These are phyloP conservation scores for Phocoena phocoena DNA, from an alignment of 2,113 vertebrate genomes.

Conservation along the genomic window DNA sequence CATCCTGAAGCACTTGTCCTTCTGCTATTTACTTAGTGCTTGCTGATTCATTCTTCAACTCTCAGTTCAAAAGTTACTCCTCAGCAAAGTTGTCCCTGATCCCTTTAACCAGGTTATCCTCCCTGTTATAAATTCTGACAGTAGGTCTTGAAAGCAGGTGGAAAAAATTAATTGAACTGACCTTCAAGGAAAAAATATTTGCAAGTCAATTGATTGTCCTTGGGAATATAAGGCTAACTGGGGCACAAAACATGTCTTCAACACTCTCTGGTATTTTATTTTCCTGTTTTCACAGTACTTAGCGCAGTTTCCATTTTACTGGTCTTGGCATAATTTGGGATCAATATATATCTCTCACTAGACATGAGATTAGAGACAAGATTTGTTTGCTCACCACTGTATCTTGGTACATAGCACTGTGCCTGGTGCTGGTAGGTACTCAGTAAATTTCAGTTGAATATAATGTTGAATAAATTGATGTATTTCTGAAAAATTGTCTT, in stretches of 20 bases:
- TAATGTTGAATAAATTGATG: not conserved
- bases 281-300: not conserved
- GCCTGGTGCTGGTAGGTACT: rapidly evolving
- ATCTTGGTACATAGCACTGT: not conserved
- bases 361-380: not conserved
- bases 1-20: not conserved
- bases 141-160: not conserved
- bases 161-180: not conserved
- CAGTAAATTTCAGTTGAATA: not conserved
- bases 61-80: not conserved
- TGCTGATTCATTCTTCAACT: not conserved
- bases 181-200: not conserved
- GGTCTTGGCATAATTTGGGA: not conserved
- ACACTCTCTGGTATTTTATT: not conserved
- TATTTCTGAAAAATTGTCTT: not conserved
- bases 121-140: not conserved
- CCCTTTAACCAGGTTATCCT: not conserved
- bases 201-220: not conserved
- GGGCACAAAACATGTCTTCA: not conserved
- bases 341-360: not conserved
- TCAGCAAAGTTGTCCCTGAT: not conserved
- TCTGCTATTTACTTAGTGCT: not conserved
- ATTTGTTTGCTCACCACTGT: not conserved
- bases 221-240: not conserved
- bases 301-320: not conserved